phyloP scores from a whole-genome alignment of 1,140 invertebrate species.

The Cydia splendana region DNA sequence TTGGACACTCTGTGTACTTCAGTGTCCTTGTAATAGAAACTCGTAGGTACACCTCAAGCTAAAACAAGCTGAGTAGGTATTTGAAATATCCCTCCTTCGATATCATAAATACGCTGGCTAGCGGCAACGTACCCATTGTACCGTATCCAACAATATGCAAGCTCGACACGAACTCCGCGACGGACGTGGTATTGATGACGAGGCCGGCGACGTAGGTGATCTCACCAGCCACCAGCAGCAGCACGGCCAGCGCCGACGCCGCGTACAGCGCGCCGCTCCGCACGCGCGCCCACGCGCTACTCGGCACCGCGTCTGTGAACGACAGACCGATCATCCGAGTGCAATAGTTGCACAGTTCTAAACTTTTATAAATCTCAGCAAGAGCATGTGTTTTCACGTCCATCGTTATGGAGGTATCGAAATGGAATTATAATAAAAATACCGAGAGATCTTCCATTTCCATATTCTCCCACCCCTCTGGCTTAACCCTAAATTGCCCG shows the following conservation, averaged over 20 bases:
- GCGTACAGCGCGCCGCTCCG: slow-evolving; percentile 44
- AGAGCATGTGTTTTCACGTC: background rate
- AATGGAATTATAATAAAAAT: background rate
- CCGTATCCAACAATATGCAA: slow-evolving; percentile 66
- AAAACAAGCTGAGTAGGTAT: no score
- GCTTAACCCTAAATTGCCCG: slow-evolving; percentile 9
- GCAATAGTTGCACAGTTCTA: slow-evolving; percentile 58
- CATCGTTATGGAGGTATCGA: background rate
- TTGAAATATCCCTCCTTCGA: no score
- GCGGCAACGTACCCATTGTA: slow-evolving; percentile 57
- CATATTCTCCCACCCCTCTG: background rate
- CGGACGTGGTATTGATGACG: slow-evolving; percentile 47
- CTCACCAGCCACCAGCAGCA: slow-evolving; percentile 55
- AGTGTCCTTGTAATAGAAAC: no score
- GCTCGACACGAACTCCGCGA: slow-evolving; percentile 59
- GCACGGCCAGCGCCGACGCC: slow-evolving; percentile 46
- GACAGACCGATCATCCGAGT: slow-evolving; percentile 57
- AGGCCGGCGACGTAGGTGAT: slow-evolving; percentile 50
- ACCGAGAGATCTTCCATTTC: background rate
- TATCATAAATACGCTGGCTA: no score
- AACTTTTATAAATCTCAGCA: slow-evolving; percentile 55
- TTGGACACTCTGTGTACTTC: no score
- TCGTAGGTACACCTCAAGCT: no score
- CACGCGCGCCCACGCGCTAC: slow-evolving; percentile 41
- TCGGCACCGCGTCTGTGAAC: slow-evolving; percentile 50